phyloP scores from a whole-genome alignment of 2,888 invertebrate genomes.

The Agapostemon virescens region DNA sequence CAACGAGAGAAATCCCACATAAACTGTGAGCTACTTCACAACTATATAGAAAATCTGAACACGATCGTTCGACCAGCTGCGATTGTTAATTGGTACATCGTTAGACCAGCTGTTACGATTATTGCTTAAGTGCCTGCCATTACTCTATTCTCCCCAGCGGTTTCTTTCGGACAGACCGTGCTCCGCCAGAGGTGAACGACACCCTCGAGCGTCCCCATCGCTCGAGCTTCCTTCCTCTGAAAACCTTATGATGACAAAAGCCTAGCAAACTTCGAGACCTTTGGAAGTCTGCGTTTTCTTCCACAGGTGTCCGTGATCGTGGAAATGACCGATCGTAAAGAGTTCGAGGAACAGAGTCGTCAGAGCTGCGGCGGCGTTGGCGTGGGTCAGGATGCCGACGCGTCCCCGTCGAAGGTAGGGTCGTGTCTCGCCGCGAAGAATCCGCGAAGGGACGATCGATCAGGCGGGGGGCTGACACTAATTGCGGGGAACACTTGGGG shows the following conservation, averaged over 20 bases:
- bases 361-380: constrained; percentile 59
- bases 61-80: no score
- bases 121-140: neutral
- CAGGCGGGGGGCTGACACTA: constrained; percentile 75
- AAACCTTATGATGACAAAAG: neutral
- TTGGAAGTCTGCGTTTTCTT: neutral
- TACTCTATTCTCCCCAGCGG: neutral
- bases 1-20: no score
- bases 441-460: constrained; percentile 74
- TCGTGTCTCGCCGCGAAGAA: constrained; percentile 63
- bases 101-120: no score
- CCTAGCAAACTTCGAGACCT: neutral
- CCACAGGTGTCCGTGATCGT: constrained; percentile 37
- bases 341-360: constrained; percentile 69
- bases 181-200: neutral
- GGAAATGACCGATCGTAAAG: constrained; percentile 56
- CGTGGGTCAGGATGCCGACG: constrained; percentile 61
- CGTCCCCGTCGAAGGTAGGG: constrained; percentile 52
- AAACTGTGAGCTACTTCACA: no score
- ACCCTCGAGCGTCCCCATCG: neutral
- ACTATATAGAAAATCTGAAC: no score
- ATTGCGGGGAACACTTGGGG: constrained; percentile 75
- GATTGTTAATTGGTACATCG: no score
- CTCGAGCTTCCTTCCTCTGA: neutral
- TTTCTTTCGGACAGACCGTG: neutral